phyloP scores from a whole-genome alignment of 2,113 vertebrate genomes.

The Sebastes schlegelii region DNA sequence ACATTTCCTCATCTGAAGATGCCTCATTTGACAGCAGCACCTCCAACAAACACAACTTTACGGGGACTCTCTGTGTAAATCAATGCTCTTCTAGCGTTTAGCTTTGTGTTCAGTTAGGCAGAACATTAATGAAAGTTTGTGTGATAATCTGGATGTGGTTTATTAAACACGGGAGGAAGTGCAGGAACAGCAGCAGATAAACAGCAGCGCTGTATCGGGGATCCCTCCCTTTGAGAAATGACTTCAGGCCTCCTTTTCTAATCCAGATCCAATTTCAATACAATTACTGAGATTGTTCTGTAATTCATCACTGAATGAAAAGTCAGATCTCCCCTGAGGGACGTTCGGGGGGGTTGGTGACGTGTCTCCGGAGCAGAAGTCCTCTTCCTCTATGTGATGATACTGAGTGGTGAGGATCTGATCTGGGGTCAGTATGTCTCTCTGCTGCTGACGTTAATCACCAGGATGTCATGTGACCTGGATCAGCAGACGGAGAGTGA shows the following conservation, averaged over 20 bases:
- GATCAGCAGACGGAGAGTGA: not conserved
- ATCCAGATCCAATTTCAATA: constrained; percentile 32
- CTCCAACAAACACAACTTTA: too few relatives aligned
- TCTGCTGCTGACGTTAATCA: constrained; percentile 4
- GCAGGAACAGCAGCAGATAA: too few relatives aligned
- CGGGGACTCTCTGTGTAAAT: too few relatives aligned
- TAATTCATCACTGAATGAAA: constrained; percentile 27
- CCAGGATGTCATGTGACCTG: not conserved
- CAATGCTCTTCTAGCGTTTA: too few relatives aligned
- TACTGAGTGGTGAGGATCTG: constrained; percentile 6
- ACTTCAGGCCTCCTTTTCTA: constrained; percentile 16
- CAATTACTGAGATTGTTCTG: constrained; percentile 33
- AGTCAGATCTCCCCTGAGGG: constrained; percentile 24
- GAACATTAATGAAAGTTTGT: too few relatives aligned
- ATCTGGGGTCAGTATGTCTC: not conserved
- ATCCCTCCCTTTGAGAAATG: constrained; percentile 24
- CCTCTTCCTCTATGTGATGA: not conserved
- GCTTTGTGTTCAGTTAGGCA: too few relatives aligned
- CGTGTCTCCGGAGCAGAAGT: constrained; percentile 1
- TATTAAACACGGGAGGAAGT: too few relatives aligned
- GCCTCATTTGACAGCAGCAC: too few relatives aligned
- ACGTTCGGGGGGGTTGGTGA: constrained; percentile 10
- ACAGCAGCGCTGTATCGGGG: not conserved
- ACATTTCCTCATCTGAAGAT: too few relatives aligned
- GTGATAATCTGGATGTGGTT: too few relatives aligned